Evolutionary conservation across 2,797 vertebrate genomes (phyloP), one percentile per base, ranked within the genome.

Genomic region (Pseudomugil gertrudae): DNA sequence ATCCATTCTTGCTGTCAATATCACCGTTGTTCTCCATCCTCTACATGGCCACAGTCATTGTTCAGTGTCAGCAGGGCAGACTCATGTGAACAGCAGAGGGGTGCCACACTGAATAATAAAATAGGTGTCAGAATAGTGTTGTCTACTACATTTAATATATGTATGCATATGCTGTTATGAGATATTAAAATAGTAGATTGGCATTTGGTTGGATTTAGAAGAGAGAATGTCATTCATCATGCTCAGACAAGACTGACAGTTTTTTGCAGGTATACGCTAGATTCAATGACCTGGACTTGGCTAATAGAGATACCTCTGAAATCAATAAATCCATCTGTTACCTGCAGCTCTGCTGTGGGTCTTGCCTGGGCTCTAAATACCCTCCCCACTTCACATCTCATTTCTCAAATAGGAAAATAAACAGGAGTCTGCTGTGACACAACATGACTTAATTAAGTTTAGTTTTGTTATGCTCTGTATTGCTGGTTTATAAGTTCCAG

Each of bases 1-100:
- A 29, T 79, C 74, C 23, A 75, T 81, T 77, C 17, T 47, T 38
- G 72, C 63, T 75, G 85, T 88, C 87, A 81, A 78, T 87, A 82
- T n/a, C 63, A 24, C n/a, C 58, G 74, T 78, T 80, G 76, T 77
- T 81, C 74, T 53, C 79, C 58, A 64, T 88, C 79, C 70, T 84
- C 43, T 45, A 52, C 40, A 17, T 38, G 10, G 52, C 57, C 59
- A n/a, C 61, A 43, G 72, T 29, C 70, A 79, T 80, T 76, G 72
- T 89, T 90, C 80, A 80, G 58, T 63, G 77, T 85, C 83, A 79
- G 83, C 47, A 9, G 72, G 76, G 74, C 52, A 68, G 29, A 68
- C 57, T 79, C 53, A 65, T 57, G 78, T 71, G 73, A 23, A 69
- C 78, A 56, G n/a, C 40, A 40, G 62, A 52, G 14, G 45, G 62